These are phyloP conservation scores for Cherax quadricarinatus DNA, from an alignment of 1,140 invertebrate species.

Conservation along the genomic window DNA sequence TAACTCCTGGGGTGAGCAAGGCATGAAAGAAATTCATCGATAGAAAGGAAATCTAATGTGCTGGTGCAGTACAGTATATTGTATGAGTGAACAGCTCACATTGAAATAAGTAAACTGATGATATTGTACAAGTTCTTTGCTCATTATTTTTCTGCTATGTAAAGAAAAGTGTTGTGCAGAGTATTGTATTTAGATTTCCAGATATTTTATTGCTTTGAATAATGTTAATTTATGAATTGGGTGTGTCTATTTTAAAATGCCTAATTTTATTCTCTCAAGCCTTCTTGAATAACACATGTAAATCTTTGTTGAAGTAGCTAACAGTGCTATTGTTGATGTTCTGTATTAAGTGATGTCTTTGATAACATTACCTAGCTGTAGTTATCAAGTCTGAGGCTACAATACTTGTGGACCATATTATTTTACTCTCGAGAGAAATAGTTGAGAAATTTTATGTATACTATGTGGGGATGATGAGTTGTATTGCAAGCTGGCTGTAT, in stretches of 20 bases:
- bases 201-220: not conserved
- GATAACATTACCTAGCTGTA: not conserved
- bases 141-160: not conserved
- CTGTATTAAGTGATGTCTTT: not conserved
- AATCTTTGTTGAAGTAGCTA: not conserved
- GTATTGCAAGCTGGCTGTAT: not conserved
- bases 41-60: no score
- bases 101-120: not conserved
- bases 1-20: no score
- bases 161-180: not conserved
- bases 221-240: not conserved
- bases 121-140: not conserved
- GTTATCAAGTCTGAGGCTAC: slow-evolving; percentile 15
- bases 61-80: no score
- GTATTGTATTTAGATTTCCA: not conserved
- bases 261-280: not conserved
- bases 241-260: not conserved
- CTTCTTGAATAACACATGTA: not conserved
- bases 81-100: not conserved
- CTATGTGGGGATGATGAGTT: not conserved
- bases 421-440: slow-evolving; percentile 1
- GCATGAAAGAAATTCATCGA: no score
- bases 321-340: not conserved
- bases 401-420: slow-evolving; percentile 33
- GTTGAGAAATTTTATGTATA: not conserved